A percentile compares a stretch with the other conserved stretches of the same genome.
Evolutionary conservation across 2,113 vertebrate genomes (phyloP).

Genomic region (Syngnathoides biaculeatus): DNA sequence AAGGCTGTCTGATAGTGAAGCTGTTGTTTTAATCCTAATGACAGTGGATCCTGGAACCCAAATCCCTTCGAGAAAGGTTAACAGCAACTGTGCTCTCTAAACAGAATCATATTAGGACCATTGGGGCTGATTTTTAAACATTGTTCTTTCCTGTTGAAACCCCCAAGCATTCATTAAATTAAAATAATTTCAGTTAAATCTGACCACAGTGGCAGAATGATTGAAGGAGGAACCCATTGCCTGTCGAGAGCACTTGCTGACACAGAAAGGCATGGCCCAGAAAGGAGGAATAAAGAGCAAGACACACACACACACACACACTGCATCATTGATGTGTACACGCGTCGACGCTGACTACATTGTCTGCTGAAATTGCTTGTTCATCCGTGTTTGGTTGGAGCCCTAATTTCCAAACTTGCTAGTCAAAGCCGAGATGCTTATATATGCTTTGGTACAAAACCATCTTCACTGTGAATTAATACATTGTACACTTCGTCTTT

Average conservation of each 20-base stretch:
- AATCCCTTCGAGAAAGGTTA: slow-evolving; percentile 24
- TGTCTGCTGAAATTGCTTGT: slow-evolving; percentile 32
- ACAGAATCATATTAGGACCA: background rate
- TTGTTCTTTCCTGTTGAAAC: background rate
- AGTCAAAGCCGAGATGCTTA: slow-evolving; percentile 4
- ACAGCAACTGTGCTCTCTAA: background rate
- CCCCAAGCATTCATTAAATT: background rate
- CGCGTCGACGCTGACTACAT: slow-evolving; percentile 31
- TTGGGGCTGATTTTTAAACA: background rate
- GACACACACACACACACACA: slow-evolving; percentile 9
- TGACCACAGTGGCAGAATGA: background rate
- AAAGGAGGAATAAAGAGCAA: slow-evolving; percentile 32
- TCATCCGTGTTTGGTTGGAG: slow-evolving; percentile 27
- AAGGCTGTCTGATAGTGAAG: slow-evolving; percentile 3
- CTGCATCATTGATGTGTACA: slow-evolving; percentile 18
- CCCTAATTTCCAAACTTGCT: slow-evolving; percentile 26
- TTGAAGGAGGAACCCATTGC: slow-evolving; percentile 12
- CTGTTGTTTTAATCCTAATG: slow-evolving; percentile 31
- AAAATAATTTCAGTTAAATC: background rate
- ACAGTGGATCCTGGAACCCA: slow-evolving; percentile 8
- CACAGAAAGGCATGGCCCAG: slow-evolving; percentile 30
- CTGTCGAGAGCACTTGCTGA: background rate
- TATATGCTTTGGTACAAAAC: background rate
- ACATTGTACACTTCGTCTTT: background rate
- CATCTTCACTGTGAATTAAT: background rate